A percentile compares a stretch with the other conserved stretches of the same genome.
phyloP scores from a whole-genome alignment of 2,113 vertebrate species.

The Herpailurus yagouaroundi region DNA sequence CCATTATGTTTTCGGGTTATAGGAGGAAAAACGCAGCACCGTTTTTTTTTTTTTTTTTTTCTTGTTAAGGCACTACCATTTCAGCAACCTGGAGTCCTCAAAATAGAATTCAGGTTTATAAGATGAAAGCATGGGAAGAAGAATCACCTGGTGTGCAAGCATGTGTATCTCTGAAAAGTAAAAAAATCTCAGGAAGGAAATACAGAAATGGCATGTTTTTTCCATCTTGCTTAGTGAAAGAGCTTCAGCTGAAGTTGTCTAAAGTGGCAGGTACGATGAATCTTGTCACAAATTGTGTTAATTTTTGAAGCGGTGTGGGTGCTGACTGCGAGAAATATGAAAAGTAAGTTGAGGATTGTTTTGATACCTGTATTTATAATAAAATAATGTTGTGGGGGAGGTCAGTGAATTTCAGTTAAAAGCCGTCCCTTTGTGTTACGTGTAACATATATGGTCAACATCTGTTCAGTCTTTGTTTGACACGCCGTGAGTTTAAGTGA shows the following conservation, averaged over 20 bases:
- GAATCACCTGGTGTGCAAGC: slow-evolving; percentile 88
- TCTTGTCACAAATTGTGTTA: slow-evolving; percentile 87
- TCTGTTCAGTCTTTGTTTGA: slow-evolving; percentile 93
- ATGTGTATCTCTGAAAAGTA: slow-evolving; percentile 86
- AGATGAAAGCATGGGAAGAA: slow-evolving; percentile 89
- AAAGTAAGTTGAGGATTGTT: slow-evolving; percentile 81
- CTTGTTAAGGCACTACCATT: slow-evolving; percentile 88
- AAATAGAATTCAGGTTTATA: slow-evolving; percentile 70
- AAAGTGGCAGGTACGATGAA: slow-evolving; percentile 89
- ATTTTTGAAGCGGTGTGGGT: slow-evolving; percentile 91
- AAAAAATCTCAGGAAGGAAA: slow-evolving; percentile 81
- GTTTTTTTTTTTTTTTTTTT: slow-evolving; percentile 79
- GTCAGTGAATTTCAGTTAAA: slow-evolving; percentile 89
- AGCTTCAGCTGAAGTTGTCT: slow-evolving; percentile 88
- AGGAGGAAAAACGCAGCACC: slow-evolving; percentile 88
- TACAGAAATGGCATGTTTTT: slow-evolving; percentile 89
- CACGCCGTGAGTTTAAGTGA: slow-evolving; percentile 85
- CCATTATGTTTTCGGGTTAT: slow-evolving; percentile 88
- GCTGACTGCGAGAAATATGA: slow-evolving; percentile 93
- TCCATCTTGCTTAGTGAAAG: slow-evolving; percentile 89
- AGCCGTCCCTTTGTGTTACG: slow-evolving; percentile 91
- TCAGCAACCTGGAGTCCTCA: slow-evolving; percentile 88
- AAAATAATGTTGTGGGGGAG: slow-evolving; percentile 87
- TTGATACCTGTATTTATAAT: slow-evolving; percentile 91
- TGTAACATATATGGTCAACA: slow-evolving; percentile 93